phyloP scores from a whole-genome alignment of 2,113 vertebrate species.

The Neolamprologus devosi region DNA sequence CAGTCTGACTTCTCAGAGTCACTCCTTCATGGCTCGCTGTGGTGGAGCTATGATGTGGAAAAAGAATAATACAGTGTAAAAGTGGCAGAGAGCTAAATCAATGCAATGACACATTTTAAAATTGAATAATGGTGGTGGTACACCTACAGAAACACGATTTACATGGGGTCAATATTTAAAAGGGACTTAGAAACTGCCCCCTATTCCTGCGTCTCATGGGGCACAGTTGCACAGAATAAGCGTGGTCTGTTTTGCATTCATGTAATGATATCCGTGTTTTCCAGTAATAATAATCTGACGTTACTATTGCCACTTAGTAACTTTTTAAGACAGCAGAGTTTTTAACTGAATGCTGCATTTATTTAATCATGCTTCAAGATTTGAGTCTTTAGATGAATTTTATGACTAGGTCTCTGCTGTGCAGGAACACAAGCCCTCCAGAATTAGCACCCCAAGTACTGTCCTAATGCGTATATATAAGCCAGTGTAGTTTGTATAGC shows the following conservation, averaged over 20 bases:
- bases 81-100: background rate
- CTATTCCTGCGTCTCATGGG: background rate
- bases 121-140: background rate
- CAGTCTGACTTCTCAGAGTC: background rate
- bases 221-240: background rate
- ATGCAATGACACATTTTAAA: background rate
- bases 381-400: background rate
- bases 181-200: background rate
- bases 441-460: background rate
- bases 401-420: fast-evolving
- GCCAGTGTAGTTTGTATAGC: background rate
- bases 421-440: fast-evolving
- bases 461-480: background rate
- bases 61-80: background rate
- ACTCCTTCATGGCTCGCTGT: background rate
- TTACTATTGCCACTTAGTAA: background rate
- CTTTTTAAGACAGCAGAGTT: background rate
- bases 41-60: background rate
- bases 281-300: background rate
- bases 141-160: background rate
- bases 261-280: background rate
- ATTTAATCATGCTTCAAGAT: background rate
- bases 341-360: background rate
- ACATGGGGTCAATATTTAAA: background rate
- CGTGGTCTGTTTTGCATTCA: fast-evolving